Base-by-base conservation (phyloP, 2,888 invertebrate genomes). In the Ischnus inquisitorius region DNA sequence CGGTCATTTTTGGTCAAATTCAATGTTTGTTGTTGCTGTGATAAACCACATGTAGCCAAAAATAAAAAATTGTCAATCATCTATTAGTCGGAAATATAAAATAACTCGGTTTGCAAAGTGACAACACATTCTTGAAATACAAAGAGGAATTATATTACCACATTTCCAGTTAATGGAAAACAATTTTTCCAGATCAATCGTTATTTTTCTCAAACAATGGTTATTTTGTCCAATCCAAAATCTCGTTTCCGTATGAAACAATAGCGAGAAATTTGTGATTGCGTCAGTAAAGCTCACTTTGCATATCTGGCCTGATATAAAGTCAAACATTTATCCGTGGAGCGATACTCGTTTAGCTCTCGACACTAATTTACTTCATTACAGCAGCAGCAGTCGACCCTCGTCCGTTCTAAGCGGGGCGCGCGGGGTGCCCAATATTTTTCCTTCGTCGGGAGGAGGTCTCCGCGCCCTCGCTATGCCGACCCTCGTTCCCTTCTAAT, bases 401-500 rank as follows among this genome's bases (percentile, higher is more conserved):
- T 81, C 81, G 78, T 84, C 78, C 68, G 78, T 48, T 62, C 77
- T 77, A 72, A 68, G 77, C 77, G 77, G 72, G 51, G 69, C 39
- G 84, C 69, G 57, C n/a, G n/a, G n/a, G 34, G 65, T 60, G 74
- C 54, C 74, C 81, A 78, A 84, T 84, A 76, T 80, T 85, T 82
- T 82, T 84, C 79, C 68, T 69, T 81, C 85, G 64, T 68, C 34
- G 34, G 4, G 34, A 46, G 62, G 68, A 51, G 60, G 68, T 76
- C 72, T 79, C 67, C 43, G 46, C 74, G n/a, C 48, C 62, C 74
- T 46, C 80, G 69, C 77, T 75, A 79, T 82, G 79, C 48, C 81
- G 57, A 77, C 67, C 79, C 79, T 79, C 79, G 79, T 74, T 83
- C 78, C 57, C 86, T 86, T 89, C 89, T 90, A 91, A 92, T 91